phyloP scores from a whole-genome alignment of 2,797 vertebrate genomes.

The Sebastes vulpes region DNA sequence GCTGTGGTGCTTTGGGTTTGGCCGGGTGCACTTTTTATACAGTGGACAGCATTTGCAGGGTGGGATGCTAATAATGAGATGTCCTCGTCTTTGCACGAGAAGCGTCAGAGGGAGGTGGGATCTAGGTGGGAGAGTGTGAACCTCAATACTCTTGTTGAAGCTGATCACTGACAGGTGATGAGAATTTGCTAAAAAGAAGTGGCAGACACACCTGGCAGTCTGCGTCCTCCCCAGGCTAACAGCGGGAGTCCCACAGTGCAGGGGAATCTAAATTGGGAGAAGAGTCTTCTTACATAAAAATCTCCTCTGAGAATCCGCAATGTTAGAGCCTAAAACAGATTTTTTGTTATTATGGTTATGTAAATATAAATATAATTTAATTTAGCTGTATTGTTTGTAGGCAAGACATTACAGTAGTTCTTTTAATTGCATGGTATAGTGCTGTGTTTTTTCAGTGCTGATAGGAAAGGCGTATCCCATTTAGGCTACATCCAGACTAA shows the following conservation, averaged over 20 bases:
- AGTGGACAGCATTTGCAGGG: not conserved
- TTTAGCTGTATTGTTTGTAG: too few relatives aligned
- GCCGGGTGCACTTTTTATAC: not conserved
- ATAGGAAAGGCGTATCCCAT: too few relatives aligned
- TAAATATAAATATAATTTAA: too few relatives aligned
- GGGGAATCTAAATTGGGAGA: not conserved
- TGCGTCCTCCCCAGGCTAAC: not conserved
- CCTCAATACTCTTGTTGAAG: slow-evolving; percentile 13
- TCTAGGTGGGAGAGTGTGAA: not conserved
- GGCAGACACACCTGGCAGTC: slow-evolving; percentile 20
- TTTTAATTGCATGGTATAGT: too few relatives aligned
- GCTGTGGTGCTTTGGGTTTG: not conserved
- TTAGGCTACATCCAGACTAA: too few relatives aligned
- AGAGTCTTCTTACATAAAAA: slow-evolving; percentile 8
- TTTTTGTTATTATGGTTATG: too few relatives aligned
- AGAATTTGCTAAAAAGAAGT: slow-evolving; percentile 3
- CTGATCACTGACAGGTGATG: slow-evolving; percentile 27
- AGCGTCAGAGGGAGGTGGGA: not conserved
- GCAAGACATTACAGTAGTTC: too few relatives aligned
- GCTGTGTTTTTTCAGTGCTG: too few relatives aligned
- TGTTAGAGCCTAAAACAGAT: not conserved
- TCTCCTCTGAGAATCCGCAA: slow-evolving; percentile 25
- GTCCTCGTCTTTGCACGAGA: not conserved
- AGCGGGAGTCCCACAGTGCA: not conserved
- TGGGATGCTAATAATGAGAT: not conserved